Evolutionary conservation across 2,888 invertebrate genomes (phyloP).

Genomic region (Callinectes sapidus): DNA sequence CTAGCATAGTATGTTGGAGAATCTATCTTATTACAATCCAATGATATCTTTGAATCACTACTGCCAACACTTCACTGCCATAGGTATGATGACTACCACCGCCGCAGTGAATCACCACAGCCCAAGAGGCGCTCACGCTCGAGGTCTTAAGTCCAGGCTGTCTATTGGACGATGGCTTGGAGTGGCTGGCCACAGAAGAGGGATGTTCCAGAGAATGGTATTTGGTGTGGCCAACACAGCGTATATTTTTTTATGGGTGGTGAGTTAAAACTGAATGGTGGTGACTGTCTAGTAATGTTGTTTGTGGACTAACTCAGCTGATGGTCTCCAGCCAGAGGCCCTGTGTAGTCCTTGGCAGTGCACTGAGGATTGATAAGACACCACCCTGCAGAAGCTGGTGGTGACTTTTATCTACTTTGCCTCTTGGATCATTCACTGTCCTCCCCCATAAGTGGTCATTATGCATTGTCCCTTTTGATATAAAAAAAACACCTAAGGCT

Average conservation of each 20-base stretch:
- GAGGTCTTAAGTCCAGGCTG: slow-evolving; percentile 54
- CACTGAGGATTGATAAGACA: not conserved
- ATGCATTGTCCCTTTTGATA: slow-evolving; percentile 25
- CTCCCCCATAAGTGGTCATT: slow-evolving; percentile 27
- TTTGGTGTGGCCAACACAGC: slow-evolving; percentile 21
- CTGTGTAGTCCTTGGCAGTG: not conserved
- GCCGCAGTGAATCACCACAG: slow-evolving; percentile 62
- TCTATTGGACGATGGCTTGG: not conserved
- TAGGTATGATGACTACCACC: slow-evolving; percentile 68
- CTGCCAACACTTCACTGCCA: not conserved
- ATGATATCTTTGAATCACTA: not conserved
- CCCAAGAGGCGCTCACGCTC: slow-evolving; percentile 66
- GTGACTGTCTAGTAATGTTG: not conserved
- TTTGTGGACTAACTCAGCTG: not conserved
- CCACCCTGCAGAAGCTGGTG: not conserved
- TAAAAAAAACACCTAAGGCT: not conserved
- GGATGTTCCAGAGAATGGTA: not conserved
- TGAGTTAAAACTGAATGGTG: slow-evolving; percentile 4
- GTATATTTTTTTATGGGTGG: slow-evolving; percentile 35
- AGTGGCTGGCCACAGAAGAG: not conserved
- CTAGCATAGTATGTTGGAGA: not conserved
- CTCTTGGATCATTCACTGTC: slow-evolving; percentile 21
- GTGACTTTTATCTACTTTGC: not conserved
- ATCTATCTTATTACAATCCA: not conserved
- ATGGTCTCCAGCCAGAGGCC: not conserved